A percentile compares a stretch with the other conserved stretches of the same genome.
phyloP scores from a whole-genome alignment of 2,113 vertebrate genomes.

The Nothoprocta perdicaria region DNA sequence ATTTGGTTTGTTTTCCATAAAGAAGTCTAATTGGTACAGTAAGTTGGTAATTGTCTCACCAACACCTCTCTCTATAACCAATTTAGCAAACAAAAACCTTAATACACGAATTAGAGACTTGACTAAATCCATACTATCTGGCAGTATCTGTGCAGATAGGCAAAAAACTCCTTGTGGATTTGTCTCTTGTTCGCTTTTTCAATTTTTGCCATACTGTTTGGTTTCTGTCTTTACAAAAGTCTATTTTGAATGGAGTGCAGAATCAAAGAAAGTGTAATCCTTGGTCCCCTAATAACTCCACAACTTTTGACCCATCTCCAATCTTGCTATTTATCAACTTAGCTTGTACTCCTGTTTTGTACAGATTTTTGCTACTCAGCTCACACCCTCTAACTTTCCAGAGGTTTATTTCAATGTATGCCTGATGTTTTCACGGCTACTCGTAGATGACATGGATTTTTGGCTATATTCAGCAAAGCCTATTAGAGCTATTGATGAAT shows the following conservation, averaged over 20 bases:
- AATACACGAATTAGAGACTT: neutral
- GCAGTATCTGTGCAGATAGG: neutral
- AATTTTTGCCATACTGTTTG: neutral
- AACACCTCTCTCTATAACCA: accelerated
- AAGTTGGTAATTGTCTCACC: neutral
- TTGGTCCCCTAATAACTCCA: neutral
- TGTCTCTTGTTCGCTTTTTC: neutral
- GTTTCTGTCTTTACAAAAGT: neutral
- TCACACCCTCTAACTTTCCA: neutral
- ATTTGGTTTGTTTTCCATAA: neutral
- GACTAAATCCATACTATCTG: neutral
- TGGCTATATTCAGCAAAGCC: neutral
- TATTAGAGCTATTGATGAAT: neutral
- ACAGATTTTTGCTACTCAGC: neutral
- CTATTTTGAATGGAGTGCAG: neutral
- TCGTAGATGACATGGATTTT: neutral
- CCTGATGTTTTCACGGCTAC: neutral
- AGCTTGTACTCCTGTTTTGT: neutral
- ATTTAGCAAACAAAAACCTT: neutral
- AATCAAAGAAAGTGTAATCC: neutral
- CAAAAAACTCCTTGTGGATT: neutral
- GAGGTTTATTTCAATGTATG: neutral
- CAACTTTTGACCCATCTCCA: neutral
- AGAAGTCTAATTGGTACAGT: neutral
- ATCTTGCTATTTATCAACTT: neutral